Base-by-base conservation (phyloP, 1,140 invertebrate species). In the Hypothenemus hampei region DNA sequence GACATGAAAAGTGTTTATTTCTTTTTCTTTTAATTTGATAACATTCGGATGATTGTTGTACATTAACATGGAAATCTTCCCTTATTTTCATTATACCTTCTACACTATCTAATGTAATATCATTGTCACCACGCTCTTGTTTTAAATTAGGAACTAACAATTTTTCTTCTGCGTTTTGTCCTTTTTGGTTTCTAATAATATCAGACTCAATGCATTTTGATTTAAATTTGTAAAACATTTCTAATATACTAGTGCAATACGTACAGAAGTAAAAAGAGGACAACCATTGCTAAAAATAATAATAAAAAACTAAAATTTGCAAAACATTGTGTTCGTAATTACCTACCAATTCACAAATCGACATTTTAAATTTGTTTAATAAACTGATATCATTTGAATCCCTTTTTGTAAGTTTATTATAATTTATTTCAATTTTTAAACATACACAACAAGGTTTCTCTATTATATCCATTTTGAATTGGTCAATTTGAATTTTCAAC, bases 1-100 rank as follows among this genome's bases (percentile, higher is more conserved):
- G 50, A 56, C 65, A 66, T 13, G 13, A 8, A 48, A 63, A 63
- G 21, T 37, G 35, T 5, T 19, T 24, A 11, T 24, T 45, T 36
- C 44, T 57, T 20, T 49, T 49, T 39, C 35, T 1, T 37, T 8
- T 37, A 13, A n/a, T n/a, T n/a, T n/a, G n/a, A n/a, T n/a, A n/a
- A n/a, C n/a, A n/a, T n/a, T n/a, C n/a, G n/a, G n/a, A n/a, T n/a
- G n/a, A n/a, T n/a, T n/a, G n/a, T n/a, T n/a, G n/a, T n/a, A n/a
- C n/a, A n/a, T n/a, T n/a, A n/a, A n/a, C n/a, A n/a, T n/a, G n/a
- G n/a, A n/a, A n/a, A n/a, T n/a, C n/a, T n/a, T n/a, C n/a, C n/a
- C n/a, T n/a, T n/a, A n/a, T n/a, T n/a, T n/a, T n/a, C n/a, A n/a
- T n/a, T n/a, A n/a, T n/a, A n/a, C n/a, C n/a, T n/a, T n/a, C n/a